A percentile compares a stretch with the other conserved stretches of the same genome.
Conservation (phyloP, 2,113 vertebrate species). For the Forbesichthys agassizii region DNA sequence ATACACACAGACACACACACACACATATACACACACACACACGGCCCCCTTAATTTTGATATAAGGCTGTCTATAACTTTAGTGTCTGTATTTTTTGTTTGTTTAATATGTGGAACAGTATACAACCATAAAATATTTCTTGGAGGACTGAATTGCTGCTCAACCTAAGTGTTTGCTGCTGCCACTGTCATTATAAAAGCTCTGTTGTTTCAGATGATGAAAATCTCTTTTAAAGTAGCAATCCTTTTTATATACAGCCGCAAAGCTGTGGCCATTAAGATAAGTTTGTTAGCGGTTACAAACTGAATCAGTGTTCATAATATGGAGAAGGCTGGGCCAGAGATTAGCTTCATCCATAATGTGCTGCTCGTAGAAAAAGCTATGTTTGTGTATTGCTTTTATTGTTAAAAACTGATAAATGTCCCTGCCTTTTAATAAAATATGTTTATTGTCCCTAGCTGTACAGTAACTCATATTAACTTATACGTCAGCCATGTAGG, state of each 20-base stretch:
- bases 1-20: no score
- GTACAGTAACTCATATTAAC: constrained; percentile 49
- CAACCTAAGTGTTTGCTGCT: constrained; percentile 42
- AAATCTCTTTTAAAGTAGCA: not conserved
- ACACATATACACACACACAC: no score
- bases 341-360: constrained; percentile 41
- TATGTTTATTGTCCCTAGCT: constrained; percentile 33
- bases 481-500: constrained; percentile 21
- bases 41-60: constrained; percentile 15
- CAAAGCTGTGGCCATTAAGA: constrained; percentile 24
- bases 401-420: constrained; percentile 41
- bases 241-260: constrained; percentile 4
- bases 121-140: constrained; percentile 9
- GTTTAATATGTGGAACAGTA: constrained; percentile 14
- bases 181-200: constrained; percentile 33
- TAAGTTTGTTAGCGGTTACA: constrained; percentile 38
- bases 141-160: constrained; percentile 43
- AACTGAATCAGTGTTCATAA: constrained; percentile 42
- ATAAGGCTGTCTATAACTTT: constrained; percentile 17
- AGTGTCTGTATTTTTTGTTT: constrained; percentile 20
- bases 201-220: constrained; percentile 31
- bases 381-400: constrained; percentile 39
- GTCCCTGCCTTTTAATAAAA: constrained; percentile 32
- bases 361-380: constrained; percentile 61
- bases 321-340: constrained; percentile 11